Percentiles rank a stretch among this genome's conserved stretches.
These are phyloP conservation scores for Odontothrips loti DNA, from an alignment of 2,888 invertebrate genomes.

Conservation along the genomic window DNA sequence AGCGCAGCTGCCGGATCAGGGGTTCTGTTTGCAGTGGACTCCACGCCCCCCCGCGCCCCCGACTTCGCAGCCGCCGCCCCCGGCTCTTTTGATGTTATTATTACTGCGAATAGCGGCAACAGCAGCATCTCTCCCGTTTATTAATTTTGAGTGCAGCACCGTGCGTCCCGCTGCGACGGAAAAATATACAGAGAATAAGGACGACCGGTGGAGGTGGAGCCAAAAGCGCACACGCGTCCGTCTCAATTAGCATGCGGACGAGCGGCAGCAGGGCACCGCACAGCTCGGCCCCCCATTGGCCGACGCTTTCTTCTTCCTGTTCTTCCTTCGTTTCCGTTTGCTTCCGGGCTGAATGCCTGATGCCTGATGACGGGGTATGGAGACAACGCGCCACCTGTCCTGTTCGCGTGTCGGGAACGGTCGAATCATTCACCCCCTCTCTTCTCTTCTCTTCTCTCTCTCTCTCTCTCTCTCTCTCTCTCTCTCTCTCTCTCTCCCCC, in stretches of 20 bases:
- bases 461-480: too few species aligned
- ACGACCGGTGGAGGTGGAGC: background rate
- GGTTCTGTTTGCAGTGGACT: slow-evolving; percentile 1
- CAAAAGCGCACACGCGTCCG: background rate
- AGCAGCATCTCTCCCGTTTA: background rate
- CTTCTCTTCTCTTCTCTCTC: too few species aligned
- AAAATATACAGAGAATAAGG: background rate
- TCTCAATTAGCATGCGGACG: background rate
- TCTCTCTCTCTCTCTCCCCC: too few species aligned
- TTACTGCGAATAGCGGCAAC: slow-evolving; percentile 5
- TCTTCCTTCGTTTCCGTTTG: background rate
- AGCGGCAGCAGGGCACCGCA: background rate
- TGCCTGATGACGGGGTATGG: background rate
- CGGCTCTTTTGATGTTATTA: slow-evolving; percentile 15
- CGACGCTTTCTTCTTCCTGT: background rate
- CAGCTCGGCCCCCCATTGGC: background rate
- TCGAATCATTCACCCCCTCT: too few species aligned
- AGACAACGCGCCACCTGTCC: background rate
- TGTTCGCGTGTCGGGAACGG: too few species aligned
- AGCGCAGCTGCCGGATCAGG: background rate
- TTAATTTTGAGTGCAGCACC: background rate
- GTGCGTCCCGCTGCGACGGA: background rate
- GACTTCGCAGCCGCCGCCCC: background rate
- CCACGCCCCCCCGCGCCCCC: background rate
- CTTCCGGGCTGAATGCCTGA: background rate